A percentile compares a stretch with the other conserved stretches of the same genome.
phyloP scores from a whole-genome alignment of 2,113 vertebrate genomes.

The Proteles cristata region DNA sequence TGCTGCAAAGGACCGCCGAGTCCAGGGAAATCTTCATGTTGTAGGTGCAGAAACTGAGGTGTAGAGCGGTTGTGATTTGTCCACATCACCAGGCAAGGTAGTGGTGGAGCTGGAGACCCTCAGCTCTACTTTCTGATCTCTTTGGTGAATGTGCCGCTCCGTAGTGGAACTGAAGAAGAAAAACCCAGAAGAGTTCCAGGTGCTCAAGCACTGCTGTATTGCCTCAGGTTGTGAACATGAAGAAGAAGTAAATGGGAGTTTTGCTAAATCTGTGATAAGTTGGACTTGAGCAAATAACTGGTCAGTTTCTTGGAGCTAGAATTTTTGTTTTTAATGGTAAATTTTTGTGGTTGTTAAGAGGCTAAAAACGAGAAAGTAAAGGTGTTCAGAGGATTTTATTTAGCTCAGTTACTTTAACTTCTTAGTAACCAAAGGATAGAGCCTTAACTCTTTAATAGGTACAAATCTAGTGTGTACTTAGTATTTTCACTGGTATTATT shows the following conservation, averaged over 20 bases:
- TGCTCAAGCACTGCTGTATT: background rate
- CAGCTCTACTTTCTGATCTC: background rate
- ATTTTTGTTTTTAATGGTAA: background rate
- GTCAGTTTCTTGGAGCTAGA: background rate
- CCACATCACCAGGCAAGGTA: background rate
- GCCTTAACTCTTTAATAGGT: slow-evolving; percentile 47
- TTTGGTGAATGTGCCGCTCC: background rate
- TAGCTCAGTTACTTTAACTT: slow-evolving; percentile 28
- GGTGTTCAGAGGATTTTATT: slow-evolving; percentile 1
- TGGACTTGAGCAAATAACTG: background rate
- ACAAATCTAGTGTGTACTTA: slow-evolving; percentile 70
- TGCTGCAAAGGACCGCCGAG: background rate
- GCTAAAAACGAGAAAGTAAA: background rate
- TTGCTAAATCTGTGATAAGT: background rate
- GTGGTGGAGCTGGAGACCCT: background rate
- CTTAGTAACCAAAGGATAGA: slow-evolving; percentile 46
- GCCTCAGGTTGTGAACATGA: background rate
- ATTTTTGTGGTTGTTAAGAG: background rate
- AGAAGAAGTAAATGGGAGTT: background rate
- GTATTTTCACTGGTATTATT: slow-evolving; percentile 26
- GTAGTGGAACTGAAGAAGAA: background rate
- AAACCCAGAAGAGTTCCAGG: background rate
- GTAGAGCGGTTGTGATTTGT: background rate
- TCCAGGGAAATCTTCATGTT: background rate
- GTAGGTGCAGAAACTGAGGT: background rate